Evolutionary conservation across 2,113 vertebrate species (phyloP).

Genomic region (Nymphicus hollandicus): DNA sequence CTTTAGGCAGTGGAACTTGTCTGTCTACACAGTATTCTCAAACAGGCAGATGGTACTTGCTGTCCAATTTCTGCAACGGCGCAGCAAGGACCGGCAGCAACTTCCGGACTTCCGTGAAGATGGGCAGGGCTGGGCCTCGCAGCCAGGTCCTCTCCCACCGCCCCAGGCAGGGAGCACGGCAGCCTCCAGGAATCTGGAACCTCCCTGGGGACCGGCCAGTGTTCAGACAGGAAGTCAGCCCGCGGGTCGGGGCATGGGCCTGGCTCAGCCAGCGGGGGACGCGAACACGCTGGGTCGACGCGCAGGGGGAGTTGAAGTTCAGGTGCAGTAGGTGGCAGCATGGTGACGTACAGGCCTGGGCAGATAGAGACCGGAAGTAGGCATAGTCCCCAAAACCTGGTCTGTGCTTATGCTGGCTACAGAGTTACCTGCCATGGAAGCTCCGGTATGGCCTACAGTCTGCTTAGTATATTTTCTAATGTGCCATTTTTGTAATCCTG

Average conservation of each 20-base stretch:
- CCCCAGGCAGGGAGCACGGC: neutral
- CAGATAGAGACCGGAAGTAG: fast-evolving
- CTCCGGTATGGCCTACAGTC: neutral
- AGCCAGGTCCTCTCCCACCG: too few species aligned
- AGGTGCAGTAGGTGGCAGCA: neutral
- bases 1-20: neutral
- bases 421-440: neutral
- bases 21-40: neutral
- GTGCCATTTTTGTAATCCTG: neutral
- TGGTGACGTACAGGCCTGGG: fast-evolving
- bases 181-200: too few species aligned
- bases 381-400: fast-evolving
- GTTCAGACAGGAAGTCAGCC: fast-evolving
- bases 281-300: neutral
- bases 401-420: fast-evolving
- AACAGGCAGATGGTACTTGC: neutral
- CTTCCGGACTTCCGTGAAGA: fast-evolving
- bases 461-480: neutral
- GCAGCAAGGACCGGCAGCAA: fast-evolving
- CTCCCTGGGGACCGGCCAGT: fast-evolving
- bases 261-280: fast-evolving
- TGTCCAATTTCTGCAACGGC: fast-evolving
- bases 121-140: fast-evolving
- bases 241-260: fast-evolving
- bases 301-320: fast-evolving